Evolutionary conservation across 2,888 invertebrate species (phyloP).

Genomic region (Nephrocerus scutellatus): DNA sequence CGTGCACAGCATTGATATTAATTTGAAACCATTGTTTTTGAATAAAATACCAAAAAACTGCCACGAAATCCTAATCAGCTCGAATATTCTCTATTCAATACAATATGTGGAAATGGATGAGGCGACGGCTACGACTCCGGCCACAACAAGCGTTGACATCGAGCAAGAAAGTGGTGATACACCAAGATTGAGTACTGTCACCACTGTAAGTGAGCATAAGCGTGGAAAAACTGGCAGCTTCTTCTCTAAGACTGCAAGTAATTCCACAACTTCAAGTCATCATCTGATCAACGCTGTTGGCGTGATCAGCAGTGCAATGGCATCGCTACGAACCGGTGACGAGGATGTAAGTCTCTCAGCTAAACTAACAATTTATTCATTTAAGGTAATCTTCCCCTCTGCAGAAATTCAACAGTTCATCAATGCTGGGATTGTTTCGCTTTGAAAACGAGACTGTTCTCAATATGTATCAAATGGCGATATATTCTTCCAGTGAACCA

Average conservation of each 20-base stretch:
- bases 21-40: constrained; percentile 59
- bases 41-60: constrained; percentile 62
- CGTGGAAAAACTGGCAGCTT: constrained; percentile 24
- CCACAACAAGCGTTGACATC: constrained; percentile 18
- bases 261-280: constrained; percentile 31
- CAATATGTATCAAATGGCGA: constrained; percentile 44
- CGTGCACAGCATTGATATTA: constrained; percentile 61
- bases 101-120: constrained; percentile 46
- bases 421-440: constrained; percentile 40
- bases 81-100: constrained; percentile 58
- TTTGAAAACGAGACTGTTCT: constrained; percentile 45
- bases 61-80: constrained; percentile 58
- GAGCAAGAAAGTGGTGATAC: background rate
- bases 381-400: constrained; percentile 3
- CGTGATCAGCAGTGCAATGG: constrained; percentile 47
- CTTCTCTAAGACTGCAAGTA: constrained; percentile 24
- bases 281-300: constrained; percentile 41
- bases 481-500: constrained; percentile 26
- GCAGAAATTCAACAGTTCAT: constrained; percentile 39
- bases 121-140: constrained; percentile 19
- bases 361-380: background rate
- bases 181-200: constrained; percentile 19
- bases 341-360: constrained; percentile 36
- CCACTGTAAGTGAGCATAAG: constrained; percentile 21
- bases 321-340: constrained; percentile 41